phyloP scores from a whole-genome alignment of 1,140 invertebrate species.

The Aphelenchoides besseyi region DNA sequence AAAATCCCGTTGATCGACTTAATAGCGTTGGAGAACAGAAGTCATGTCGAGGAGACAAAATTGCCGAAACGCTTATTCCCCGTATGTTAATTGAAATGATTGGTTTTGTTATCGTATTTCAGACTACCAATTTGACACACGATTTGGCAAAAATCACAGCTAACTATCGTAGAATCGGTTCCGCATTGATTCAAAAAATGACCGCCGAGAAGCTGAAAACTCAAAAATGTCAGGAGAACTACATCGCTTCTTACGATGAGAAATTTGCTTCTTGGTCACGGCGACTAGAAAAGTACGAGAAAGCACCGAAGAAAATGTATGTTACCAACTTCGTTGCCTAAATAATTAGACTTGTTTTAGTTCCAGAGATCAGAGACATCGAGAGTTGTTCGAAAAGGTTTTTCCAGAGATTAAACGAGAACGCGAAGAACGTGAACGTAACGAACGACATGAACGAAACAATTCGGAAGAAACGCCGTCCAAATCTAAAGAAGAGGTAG shows the following conservation, averaged over 20 bases:
- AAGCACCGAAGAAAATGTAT: slow-evolving; percentile 18
- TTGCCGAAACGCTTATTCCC: background rate
- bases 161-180: background rate
- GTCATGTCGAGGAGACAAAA: background rate
- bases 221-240: background rate
- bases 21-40: slow-evolving; percentile 8
- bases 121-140: background rate
- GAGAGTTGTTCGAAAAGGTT: slow-evolving; percentile 18
- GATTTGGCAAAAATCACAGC: background rate
- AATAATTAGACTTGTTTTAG: background rate
- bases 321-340: background rate
- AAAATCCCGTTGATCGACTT: slow-evolving; percentile 15
- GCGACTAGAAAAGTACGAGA: slow-evolving; percentile 16
- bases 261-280: background rate
- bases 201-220: slow-evolving; percentile 2
- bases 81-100: background rate
- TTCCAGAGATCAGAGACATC: slow-evolving; percentile 4
- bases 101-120: background rate
- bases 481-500: slow-evolving; percentile 19
- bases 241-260: slow-evolving; percentile 5
- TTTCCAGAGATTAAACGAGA: slow-evolving; percentile 19
- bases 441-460: slow-evolving; percentile 16
- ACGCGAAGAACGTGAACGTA: slow-evolving; percentile 12
- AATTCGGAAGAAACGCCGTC: background rate
- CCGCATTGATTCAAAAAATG: background rate